Percentiles rank a stretch among this genome's conserved stretches.
Conservation (phyloP, 2,888 invertebrate species). For the Strigamia maritima region DNA sequence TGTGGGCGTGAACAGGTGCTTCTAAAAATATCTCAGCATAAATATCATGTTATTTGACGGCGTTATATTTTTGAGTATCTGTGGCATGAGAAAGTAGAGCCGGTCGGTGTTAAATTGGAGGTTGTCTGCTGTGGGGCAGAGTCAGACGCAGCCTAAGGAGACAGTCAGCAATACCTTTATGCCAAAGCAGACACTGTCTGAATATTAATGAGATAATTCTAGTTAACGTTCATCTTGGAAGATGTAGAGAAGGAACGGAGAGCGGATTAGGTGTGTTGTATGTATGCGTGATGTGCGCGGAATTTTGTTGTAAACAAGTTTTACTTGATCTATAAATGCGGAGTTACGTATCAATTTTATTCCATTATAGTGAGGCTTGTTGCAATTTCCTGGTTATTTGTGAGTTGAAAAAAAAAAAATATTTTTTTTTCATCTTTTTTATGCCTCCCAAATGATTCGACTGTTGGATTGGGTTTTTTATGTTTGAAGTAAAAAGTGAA, state of each 20-base stretch:
- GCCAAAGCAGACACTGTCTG: constrained; percentile 32
- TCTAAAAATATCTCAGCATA: not conserved
- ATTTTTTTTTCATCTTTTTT: not conserved
- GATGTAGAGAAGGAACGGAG: not conserved
- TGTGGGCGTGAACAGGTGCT: constrained; percentile 27
- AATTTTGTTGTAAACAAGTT: constrained; percentile 26
- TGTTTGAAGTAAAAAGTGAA: not conserved
- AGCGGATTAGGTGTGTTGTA: not conserved
- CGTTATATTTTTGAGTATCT: not conserved
- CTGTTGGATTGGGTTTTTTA: constrained; percentile 22
- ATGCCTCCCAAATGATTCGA: not conserved
- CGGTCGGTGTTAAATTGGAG: constrained; percentile 28
- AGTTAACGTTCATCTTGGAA: constrained; percentile 27
- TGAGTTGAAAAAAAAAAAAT: too few species aligned
- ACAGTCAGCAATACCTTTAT: constrained; percentile 34
- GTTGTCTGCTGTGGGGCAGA: not conserved
- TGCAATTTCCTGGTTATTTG: constrained; percentile 3
- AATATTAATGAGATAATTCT: constrained; percentile 27
- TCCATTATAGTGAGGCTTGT: not conserved
- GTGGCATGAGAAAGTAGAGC: not conserved
- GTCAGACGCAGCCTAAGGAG: constrained; percentile 21
- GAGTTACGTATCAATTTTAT: constrained; percentile 8
- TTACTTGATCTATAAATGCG: constrained; percentile 17
- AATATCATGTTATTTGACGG: not conserved
- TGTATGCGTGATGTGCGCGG: not conserved